Conservation (phyloP, 2,888 invertebrate species). For the Pegoplata infirma region DNA sequence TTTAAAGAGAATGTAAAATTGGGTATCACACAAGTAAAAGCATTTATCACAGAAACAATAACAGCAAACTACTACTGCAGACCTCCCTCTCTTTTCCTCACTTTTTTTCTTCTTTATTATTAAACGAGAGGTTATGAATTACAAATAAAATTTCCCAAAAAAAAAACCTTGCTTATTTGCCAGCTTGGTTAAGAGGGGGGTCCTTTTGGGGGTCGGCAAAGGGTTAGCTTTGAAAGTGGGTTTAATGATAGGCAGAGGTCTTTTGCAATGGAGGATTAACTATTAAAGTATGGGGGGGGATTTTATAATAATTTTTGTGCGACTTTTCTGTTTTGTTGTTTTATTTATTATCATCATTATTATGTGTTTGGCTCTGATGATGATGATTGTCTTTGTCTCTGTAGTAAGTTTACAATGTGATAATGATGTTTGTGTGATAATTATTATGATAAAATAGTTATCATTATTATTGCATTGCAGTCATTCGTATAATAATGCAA, state of each 20-base stretch:
- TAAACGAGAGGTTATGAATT: constrained; percentile 38
- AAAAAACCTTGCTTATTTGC: background rate
- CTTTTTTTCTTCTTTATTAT: constrained; percentile 27
- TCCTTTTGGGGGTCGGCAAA: constrained; percentile 43
- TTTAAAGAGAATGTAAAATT: background rate
- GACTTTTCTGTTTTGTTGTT: constrained; percentile 30
- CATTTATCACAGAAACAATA: constrained; percentile 50
- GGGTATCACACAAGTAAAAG: constrained; percentile 7
- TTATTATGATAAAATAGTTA: background rate
- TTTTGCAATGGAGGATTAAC: background rate
- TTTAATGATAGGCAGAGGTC: too few species aligned
- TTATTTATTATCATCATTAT: constrained; percentile 19
- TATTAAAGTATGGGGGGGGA: background rate
- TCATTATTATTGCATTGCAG: constrained; percentile 71
- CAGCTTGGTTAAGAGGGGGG: background rate
- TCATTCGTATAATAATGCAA: constrained; percentile 76
- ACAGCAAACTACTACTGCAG: constrained; percentile 18
- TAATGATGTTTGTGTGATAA: constrained; percentile 23
- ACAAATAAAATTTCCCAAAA: background rate
- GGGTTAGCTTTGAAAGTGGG: constrained; percentile 30
- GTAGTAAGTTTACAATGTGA: background rate
- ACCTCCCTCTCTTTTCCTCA: constrained; percentile 25
- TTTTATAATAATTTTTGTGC: constrained; percentile 40
- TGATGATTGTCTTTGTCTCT: background rate
- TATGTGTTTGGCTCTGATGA: background rate